Conservation (phyloP, 2,797 vertebrate species). For the Naso thynnoides region DNA sequence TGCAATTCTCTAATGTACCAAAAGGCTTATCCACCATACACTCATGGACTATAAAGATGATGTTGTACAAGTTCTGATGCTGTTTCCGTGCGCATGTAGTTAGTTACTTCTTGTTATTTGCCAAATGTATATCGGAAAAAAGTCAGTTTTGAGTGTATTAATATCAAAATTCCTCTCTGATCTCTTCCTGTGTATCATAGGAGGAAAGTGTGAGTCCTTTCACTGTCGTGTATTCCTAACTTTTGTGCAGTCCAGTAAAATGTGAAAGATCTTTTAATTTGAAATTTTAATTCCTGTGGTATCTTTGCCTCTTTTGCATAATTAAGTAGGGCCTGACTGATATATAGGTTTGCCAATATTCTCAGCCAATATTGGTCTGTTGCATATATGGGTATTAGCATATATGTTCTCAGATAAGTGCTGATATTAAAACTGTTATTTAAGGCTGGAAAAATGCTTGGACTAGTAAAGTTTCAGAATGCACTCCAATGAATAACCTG, state of each 20-base stretch:
- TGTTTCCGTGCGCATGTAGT: neutral
- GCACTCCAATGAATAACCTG: too few relatives aligned
- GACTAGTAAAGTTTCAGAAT: too few relatives aligned
- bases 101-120: neutral
- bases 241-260: neutral
- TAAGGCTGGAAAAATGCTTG: too few relatives aligned
- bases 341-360: too few relatives aligned
- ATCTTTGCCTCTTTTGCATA: too few relatives aligned
- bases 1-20: conserved; percentile 11
- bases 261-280: neutral
- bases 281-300: neutral
- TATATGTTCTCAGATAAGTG: too few relatives aligned
- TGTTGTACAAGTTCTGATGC: neutral
- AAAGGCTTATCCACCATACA: conserved; percentile 14
- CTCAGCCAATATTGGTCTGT: too few relatives aligned
- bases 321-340: too few relatives aligned
- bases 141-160: neutral
- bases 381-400: too few relatives aligned
- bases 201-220: neutral
- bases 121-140: neutral
- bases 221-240: too few relatives aligned
- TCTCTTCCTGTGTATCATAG: neutral
- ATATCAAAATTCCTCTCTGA: neutral
- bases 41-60: neutral
- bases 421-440: too few relatives aligned